Base-by-base conservation (phyloP, 1,140 invertebrate species). In the Scylla paramamosain region DNA sequence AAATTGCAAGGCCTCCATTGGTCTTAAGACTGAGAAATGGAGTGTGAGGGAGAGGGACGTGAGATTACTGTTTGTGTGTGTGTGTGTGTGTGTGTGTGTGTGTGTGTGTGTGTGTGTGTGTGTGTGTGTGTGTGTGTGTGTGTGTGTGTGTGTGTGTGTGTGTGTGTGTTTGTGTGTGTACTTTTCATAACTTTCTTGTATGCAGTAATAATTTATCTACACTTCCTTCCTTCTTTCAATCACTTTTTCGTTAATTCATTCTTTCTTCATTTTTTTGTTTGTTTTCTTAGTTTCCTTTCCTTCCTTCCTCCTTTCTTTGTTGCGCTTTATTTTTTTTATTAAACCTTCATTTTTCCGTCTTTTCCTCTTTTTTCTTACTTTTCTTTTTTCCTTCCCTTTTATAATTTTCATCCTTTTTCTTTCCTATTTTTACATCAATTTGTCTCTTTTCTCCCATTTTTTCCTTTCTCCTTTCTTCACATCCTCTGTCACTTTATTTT, bases 51-150 rank as follows among this genome's bases (percentile, higher is more conserved):
- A n/a, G 87, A 89, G 87, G 20, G 87, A 89, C 28, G 87, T 29
- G 89, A 6, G 48, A 59, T 16, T n/a, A 20, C 20, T 88, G 86
- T 88, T 0, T 88, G 86, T 46, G 86, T 39, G 86, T 39, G 31
- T 39, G 86, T 39, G 86, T 88, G 31, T 39, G 86, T 88, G 86
- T 88, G 86, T 88, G 86, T 88, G 86, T 88, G 86, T 88, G 86
- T 88, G 86, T 88, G 86, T 88, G 86, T 88, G 86, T 88, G 86
- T 88, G 86, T 88, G 86, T 88, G 86, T 88, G 86, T 88, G 86
- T 88, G 86, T 88, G 86, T 88, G 86, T 88, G 86, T 39, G 86
- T 39, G 31, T 39, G 86, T 39, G 86, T 88, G 31, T 39, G 86
- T 88, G 86, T 88, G 86, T 88, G 28, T 32, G 28, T 32, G 29